Base-by-base conservation (phyloP, 2,797 vertebrate species). In the Pseudotriccus pelzelni region DNA sequence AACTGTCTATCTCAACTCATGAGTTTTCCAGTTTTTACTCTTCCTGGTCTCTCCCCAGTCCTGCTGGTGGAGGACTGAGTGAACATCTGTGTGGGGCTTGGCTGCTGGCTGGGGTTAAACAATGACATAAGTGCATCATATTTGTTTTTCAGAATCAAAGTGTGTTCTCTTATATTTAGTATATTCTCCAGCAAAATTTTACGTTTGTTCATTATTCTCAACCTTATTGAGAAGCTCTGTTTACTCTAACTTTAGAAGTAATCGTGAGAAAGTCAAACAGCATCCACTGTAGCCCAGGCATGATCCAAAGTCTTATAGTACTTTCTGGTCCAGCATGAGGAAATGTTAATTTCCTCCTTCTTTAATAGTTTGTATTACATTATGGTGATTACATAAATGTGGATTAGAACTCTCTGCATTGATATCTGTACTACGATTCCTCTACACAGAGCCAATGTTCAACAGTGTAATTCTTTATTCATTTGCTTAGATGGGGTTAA, bases 21-120 rank as follows among this genome's bases (percentile, higher is more conserved):
- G 4, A 41, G 4, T 36, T 59, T 47, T 56, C 17, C 17, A 17
- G 5, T 15, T 52, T 41, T 53, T 27, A 36, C 10, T 1, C 5
- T 78, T 59, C 18, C 15, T 27, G 0, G 39, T 41, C 30, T 36
- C 30, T 59, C 30, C 22, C 27, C 1, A 1, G 2, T 36, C 10
- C 10, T 20, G 9, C 14, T 28, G 10, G 2, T 44, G 30, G 6
- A 5, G 5, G 7, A 52, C 12, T 32, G 30, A 78, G 22, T 1
- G 0, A 36, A 22, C 1, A 9, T 13, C 25, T 66, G 4, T 3
- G 1, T 8, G 16, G 15, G 11, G 5, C 18, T 64, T 41, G 25
- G 25, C 6, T 59, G 10, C 13, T 28, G 18, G 3, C 24, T 39
- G 28, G 6, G 2, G 3, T 39, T 39, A 34, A 58, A 52, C 9